Evolutionary conservation across 1,140 invertebrate species (phyloP).

Genomic region (Linepithema humile): DNA sequence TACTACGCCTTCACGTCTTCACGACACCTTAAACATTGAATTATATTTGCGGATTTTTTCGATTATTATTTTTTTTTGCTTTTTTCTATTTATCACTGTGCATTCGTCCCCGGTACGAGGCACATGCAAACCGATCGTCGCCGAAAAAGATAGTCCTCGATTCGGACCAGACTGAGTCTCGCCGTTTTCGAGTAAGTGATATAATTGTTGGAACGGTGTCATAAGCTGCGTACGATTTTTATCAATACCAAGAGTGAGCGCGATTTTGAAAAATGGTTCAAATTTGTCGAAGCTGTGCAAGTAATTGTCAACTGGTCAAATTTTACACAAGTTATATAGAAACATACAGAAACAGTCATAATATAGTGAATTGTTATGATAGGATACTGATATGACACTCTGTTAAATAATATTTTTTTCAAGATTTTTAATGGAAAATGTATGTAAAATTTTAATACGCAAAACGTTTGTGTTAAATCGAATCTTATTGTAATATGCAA

Average conservation of each 20-base stretch:
- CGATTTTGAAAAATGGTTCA: neutral
- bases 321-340: neutral
- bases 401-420: neutral
- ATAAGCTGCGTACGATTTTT: constrained; percentile 1
- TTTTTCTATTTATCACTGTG: neutral
- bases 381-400: neutral
- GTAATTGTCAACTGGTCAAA: neutral
- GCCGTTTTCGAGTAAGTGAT: constrained; percentile 51
- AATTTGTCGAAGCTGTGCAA: constrained; percentile 1
- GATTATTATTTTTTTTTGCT: neutral
- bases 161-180: constrained; percentile 35
- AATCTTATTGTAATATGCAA: neutral
- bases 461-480: neutral
- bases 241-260: neutral
- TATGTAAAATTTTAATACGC: neutral
- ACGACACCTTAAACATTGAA: no score
- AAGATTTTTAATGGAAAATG: neutral
- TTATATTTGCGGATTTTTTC: neutral
- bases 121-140: constrained; percentile 31
- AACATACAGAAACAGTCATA: neutral
- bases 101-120: neutral
- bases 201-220: neutral
- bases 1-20: neutral
- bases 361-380: neutral
- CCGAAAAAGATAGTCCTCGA: constrained; percentile 35